Evolutionary conservation across 2,888 invertebrate genomes (phyloP).

Genomic region (Plagodis dolabraria): DNA sequence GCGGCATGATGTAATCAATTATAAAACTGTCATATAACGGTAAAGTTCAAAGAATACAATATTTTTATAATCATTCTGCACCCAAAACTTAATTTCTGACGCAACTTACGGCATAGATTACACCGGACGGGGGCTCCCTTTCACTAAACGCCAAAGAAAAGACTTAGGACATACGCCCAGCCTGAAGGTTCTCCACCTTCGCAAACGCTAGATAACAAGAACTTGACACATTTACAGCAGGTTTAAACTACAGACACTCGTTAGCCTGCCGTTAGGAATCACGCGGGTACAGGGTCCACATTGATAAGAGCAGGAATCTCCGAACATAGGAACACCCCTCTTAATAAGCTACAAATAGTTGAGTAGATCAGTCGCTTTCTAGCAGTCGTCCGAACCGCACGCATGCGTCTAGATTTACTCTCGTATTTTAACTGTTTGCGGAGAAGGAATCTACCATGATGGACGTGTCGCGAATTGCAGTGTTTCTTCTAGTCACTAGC

Average conservation of each 20-base stretch:
- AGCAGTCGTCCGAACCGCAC: constrained; percentile 50
- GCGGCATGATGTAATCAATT: too few species aligned
- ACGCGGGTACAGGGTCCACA: constrained; percentile 9
- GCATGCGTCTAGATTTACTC: constrained; percentile 71
- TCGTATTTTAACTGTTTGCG: constrained; percentile 68
- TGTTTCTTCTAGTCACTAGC: constrained; percentile 67
- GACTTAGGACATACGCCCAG: background rate
- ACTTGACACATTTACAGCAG: constrained; percentile 25
- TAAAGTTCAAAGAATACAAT: background rate
- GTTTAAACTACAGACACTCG: constrained; percentile 6
- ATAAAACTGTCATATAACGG: background rate
- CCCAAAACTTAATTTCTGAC: background rate
- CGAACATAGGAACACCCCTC: constrained; percentile 16
- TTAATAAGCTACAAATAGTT: constrained; percentile 18
- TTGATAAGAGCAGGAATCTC: constrained; percentile 12
- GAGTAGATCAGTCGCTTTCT: constrained; percentile 55
- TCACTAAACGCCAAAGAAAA: background rate
- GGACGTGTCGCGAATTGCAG: constrained; percentile 54
- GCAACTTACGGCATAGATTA: background rate
- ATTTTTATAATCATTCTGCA: background rate
- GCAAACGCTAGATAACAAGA: constrained; percentile 7
- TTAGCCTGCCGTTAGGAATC: constrained; percentile 11
- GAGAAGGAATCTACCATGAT: constrained; percentile 61
- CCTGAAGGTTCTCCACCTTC: background rate
- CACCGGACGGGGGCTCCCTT: background rate